phyloP scores from a whole-genome alignment of 2,113 vertebrate genomes.

The Lipophrys pholis region DNA sequence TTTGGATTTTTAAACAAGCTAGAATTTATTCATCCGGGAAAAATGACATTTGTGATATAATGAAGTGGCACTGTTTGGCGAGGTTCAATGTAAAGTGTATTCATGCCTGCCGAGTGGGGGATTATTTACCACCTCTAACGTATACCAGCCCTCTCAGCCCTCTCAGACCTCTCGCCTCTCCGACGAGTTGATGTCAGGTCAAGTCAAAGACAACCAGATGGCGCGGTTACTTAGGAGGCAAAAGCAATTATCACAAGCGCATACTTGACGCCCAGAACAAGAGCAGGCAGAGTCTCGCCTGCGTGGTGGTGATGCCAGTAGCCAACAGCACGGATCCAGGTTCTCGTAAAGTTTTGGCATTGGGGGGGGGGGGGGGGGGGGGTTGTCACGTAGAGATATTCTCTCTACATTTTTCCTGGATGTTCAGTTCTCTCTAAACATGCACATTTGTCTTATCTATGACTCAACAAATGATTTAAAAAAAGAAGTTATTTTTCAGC shows the following conservation, averaged over 20 bases:
- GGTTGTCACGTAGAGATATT: no score
- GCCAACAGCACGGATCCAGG: constrained; percentile 10
- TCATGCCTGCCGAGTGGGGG: no score
- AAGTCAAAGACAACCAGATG: background rate
- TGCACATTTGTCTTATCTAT: no score
- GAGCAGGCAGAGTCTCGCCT: constrained; percentile 23
- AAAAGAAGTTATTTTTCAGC: no score
- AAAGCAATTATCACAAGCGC: constrained; percentile 36
- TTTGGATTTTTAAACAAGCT: no score
- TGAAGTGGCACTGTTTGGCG: background rate
- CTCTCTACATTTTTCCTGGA: no score
- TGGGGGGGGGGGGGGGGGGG: no score
- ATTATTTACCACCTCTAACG: background rate
- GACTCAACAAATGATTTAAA: no score
- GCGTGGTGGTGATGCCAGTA: background rate
- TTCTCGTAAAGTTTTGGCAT: constrained; percentile 20
- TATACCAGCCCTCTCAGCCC: no score
- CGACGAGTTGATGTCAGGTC: background rate
- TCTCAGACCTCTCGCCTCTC: background rate
- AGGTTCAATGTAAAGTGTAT: no score
- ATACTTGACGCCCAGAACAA: constrained; percentile 42
- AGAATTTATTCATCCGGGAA: background rate
- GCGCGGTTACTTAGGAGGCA: constrained; percentile 12
- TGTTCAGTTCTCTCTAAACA: background rate
- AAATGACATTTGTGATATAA: background rate